phyloP scores from a whole-genome alignment of 1,140 invertebrate genomes.

The Formica selysi region DNA sequence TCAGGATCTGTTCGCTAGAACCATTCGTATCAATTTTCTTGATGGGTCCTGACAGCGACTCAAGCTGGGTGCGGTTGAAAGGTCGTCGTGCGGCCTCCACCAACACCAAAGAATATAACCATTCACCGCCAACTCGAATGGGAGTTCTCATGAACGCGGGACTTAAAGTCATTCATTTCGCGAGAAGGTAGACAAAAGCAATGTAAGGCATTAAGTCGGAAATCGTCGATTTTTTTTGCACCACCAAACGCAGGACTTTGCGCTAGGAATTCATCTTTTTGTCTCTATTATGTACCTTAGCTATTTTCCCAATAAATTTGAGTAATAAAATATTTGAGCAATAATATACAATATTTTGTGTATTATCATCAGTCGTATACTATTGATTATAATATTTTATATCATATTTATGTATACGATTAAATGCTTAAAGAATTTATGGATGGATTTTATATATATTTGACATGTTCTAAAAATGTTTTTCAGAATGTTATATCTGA shows the following conservation, averaged over 20 bases:
- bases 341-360: not conserved
- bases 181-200: constrained; percentile 32
- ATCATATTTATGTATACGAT: not conserved
- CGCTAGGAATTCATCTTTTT: not conserved
- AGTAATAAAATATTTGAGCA: not conserved
- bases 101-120: constrained; percentile 53
- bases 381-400: not conserved
- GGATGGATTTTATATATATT: not conserved
- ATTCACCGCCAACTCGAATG: constrained; percentile 55
- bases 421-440: not conserved
- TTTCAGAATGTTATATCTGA: not conserved
- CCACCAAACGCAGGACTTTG: not conserved
- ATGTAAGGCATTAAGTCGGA: not conserved
- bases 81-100: constrained; percentile 66
- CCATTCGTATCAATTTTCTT: constrained; percentile 9
- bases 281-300: not conserved
- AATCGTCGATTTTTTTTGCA: not conserved
- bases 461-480: not conserved
- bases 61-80: constrained; percentile 65
- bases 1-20: not conserved
- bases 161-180: constrained; percentile 57
- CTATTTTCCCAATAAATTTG: not conserved
- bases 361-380: not conserved
- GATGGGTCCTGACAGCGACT: constrained; percentile 29
- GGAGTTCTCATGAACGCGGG: constrained; percentile 36